Evolutionary conservation across 2,797 vertebrate species (phyloP).

Genomic region (Hippocampus kuda): DNA sequence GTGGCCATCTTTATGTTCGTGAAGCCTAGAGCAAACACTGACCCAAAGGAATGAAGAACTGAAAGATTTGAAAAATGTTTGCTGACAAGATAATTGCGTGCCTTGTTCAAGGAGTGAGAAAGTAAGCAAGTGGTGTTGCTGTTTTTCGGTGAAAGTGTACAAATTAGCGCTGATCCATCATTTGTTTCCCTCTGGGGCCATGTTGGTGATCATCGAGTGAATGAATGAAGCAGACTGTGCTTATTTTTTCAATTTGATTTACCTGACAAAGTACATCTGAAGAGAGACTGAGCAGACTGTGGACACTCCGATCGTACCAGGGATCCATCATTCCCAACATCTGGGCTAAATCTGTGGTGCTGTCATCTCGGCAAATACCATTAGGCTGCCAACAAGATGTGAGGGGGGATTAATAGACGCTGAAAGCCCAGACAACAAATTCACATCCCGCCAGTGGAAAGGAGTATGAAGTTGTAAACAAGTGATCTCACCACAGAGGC

Average conservation of each 20-base stretch:
- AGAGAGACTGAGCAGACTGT: constrained; percentile 82
- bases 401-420: background rate
- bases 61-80: too few species aligned
- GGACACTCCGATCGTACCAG: constrained; percentile 90
- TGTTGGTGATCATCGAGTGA: background rate
- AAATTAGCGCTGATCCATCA: too few species aligned
- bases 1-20: too few species aligned
- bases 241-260: background rate
- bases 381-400: constrained; percentile 27
- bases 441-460: background rate
- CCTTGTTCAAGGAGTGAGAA: background rate
- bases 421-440: background rate
- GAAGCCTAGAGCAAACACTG: too few species aligned
- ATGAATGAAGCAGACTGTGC: background rate
- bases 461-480: background rate
- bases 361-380: constrained; percentile 50
- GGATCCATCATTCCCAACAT: constrained; percentile 87
- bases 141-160: background rate
- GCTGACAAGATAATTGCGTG: too few species aligned
- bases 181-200: too few species aligned
- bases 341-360: constrained; percentile 78
- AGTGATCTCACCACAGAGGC: constrained; percentile 34
- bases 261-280: constrained; percentile 83
- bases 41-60: too few species aligned
- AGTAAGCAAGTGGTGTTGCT: background rate